Evolutionary conservation across 2,797 vertebrate genomes (phyloP).

Genomic region (Gymnodraco acuticeps): DNA sequence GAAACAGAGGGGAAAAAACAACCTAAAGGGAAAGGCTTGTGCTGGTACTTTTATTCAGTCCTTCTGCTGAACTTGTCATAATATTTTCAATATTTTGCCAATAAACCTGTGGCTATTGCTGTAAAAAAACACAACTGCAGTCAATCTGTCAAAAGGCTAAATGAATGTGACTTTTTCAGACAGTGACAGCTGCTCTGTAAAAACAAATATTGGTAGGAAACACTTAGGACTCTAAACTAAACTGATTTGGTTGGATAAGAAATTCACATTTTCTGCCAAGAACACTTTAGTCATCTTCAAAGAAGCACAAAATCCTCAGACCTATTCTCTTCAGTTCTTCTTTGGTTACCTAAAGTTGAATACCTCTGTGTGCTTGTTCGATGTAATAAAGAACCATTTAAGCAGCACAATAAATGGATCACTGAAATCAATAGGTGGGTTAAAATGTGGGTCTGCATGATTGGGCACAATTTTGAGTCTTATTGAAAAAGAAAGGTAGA

Average conservation of each 20-base stretch:
- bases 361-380: not conserved
- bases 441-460: constrained; percentile 1
- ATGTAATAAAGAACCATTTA: constrained; percentile 12
- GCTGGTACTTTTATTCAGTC: constrained; percentile 7
- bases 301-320: not conserved
- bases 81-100: constrained; percentile 11
- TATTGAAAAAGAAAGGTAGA: not conserved
- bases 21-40: not conserved
- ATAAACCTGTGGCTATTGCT: constrained; percentile 6
- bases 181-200: not conserved
- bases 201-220: constrained; percentile 4
- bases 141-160: constrained; percentile 5
- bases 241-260: not conserved
- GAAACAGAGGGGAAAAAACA: constrained; percentile 34
- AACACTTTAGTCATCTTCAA: not conserved
- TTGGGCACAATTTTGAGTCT: constrained; percentile 1
- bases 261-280: not conserved
- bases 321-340: not conserved
- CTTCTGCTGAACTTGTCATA: constrained; percentile 15
- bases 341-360: constrained; percentile 8
- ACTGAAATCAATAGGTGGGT: constrained; percentile 29
- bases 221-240: not conserved
- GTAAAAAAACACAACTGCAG: not conserved
- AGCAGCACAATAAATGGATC: constrained; percentile 23
- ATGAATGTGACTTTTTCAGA: constrained; percentile 14